These are phyloP conservation scores for Drosophila nikananu DNA, from an alignment of 1,140 invertebrate genomes.

Conservation along the genomic window DNA sequence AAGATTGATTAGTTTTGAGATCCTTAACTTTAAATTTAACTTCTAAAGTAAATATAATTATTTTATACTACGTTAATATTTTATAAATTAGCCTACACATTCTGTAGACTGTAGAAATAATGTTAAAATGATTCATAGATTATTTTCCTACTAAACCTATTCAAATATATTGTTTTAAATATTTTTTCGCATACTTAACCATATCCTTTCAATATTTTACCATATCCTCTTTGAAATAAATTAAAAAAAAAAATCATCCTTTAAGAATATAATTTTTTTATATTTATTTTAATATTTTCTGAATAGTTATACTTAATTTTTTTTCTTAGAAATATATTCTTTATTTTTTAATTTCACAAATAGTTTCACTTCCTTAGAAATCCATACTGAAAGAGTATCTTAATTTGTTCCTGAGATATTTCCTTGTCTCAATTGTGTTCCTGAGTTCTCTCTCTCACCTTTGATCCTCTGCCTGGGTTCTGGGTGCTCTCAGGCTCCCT, in stretches of 20 bases:
- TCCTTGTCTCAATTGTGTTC: constrained; percentile 3
- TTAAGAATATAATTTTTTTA: too few relatives aligned
- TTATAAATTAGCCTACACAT: too few relatives aligned
- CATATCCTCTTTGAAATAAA: background rate
- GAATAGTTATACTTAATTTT: too few relatives aligned
- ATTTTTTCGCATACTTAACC: background rate
- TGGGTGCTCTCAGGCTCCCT: background rate
- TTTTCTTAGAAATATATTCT: too few relatives aligned
- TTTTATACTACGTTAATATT: too few relatives aligned
- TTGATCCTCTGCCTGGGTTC: constrained; percentile 21
- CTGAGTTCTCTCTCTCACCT: constrained; percentile 17
- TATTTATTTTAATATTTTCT: too few relatives aligned
- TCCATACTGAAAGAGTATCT: background rate
- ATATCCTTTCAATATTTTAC: background rate
- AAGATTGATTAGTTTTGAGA: background rate
- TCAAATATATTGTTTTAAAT: background rate
- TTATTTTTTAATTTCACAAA: background rate
- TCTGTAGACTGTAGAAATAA: too few relatives aligned
- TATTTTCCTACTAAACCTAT: too few relatives aligned
- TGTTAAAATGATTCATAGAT: too few relatives aligned
- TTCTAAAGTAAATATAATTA: too few relatives aligned
- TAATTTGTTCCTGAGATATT: background rate
- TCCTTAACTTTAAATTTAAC: background rate
- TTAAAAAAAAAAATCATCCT: too few relatives aligned
- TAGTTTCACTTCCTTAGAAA: background rate